Percentiles rank a stretch among this genome's conserved stretches.
Evolutionary conservation across 2,797 vertebrate species (phyloP).

Genomic region (Enteromius thamalakanensis): DNA sequence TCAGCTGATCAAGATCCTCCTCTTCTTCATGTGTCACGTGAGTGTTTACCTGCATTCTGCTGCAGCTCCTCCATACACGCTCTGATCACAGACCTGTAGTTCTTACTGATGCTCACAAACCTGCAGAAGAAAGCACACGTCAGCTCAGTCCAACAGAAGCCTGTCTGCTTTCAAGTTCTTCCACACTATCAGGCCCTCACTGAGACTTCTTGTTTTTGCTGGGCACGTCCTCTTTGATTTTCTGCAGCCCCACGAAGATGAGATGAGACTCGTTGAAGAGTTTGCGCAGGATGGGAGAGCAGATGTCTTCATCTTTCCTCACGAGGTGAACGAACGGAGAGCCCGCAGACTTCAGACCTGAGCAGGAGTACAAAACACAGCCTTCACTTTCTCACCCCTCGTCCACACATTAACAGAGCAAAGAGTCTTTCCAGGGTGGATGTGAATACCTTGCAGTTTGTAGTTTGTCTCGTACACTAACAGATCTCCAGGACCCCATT

Average conservation of each 20-base stretch:
- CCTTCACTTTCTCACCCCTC: too few relatives aligned
- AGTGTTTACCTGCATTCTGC: slow-evolving; percentile 79
- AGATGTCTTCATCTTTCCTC: slow-evolving; percentile 88
- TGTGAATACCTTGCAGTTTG: slow-evolving; percentile 74
- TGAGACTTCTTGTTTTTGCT: slow-evolving; percentile 89
- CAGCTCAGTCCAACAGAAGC: not conserved
- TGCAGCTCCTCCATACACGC: slow-evolving; percentile 97
- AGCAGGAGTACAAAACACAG: not conserved
- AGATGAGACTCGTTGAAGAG: slow-evolving; percentile 97
- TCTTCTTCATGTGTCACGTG: not conserved
- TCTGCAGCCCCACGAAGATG: slow-evolving; percentile 93
- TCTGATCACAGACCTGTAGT: slow-evolving; percentile 93
- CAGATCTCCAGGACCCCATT: slow-evolving; percentile 92
- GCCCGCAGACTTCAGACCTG: slow-evolving; percentile 63
- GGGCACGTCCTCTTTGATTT: slow-evolving; percentile 83
- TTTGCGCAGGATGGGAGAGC: slow-evolving; percentile 91
- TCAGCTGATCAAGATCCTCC: not conserved
- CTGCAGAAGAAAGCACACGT: slow-evolving; percentile 67
- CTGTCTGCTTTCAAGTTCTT: not conserved
- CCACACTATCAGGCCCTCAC: slow-evolving; percentile 73
- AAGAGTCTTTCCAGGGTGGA: not conserved
- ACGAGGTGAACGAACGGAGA: slow-evolving; percentile 81
- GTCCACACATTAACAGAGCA: not conserved
- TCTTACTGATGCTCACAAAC: slow-evolving; percentile 94
- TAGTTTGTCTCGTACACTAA: slow-evolving; percentile 87